phyloP scores from a whole-genome alignment of 1,140 invertebrate genomes.

The Drosophila auraria region DNA sequence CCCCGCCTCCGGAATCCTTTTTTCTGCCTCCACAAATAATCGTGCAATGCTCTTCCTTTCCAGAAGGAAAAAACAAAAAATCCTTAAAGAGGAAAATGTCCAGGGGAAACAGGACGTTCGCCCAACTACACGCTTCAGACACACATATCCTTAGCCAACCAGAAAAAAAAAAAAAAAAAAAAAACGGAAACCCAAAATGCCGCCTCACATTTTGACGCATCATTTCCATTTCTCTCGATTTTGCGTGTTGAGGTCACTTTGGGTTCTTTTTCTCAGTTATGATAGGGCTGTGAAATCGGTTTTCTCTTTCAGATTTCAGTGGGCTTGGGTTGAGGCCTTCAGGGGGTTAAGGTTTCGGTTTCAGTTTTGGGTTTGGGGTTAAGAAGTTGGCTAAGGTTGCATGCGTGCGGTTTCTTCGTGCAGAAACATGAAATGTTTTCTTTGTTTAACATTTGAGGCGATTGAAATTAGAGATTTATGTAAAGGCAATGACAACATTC shows the following conservation, averaged over 20 bases:
- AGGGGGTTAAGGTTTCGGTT: constrained; percentile 24
- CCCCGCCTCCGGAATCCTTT: constrained; percentile 12
- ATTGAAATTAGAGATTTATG: constrained; percentile 46
- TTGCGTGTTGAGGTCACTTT: constrained; percentile 52
- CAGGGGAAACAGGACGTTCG: constrained; percentile 4
- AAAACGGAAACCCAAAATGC: constrained; percentile 34
- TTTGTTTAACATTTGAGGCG: constrained; percentile 42
- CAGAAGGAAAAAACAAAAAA: constrained; percentile 1
- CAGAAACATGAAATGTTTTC: constrained; percentile 35
- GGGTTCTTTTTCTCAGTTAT: constrained; percentile 16
- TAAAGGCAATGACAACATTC: constrained; percentile 32
- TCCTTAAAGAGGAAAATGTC: constrained; percentile 23
- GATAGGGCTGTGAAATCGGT: constrained; percentile 18
- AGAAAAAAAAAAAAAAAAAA: constrained; percentile 25
- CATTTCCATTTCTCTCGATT: constrained; percentile 46
- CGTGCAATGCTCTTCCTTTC: constrained; percentile 46
- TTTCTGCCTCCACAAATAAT: constrained; percentile 47
- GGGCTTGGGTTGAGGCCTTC: background rate
- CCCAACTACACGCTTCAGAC: background rate
- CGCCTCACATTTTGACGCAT: constrained; percentile 52
- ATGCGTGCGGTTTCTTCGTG: constrained; percentile 32
- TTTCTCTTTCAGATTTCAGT: constrained; percentile 7
- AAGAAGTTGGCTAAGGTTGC: constrained; percentile 42
- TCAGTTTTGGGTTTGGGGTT: constrained; percentile 17
- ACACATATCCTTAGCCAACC: constrained; percentile 19